Conservation (phyloP, 1,140 invertebrate species). For the Agrypnia vestita region DNA sequence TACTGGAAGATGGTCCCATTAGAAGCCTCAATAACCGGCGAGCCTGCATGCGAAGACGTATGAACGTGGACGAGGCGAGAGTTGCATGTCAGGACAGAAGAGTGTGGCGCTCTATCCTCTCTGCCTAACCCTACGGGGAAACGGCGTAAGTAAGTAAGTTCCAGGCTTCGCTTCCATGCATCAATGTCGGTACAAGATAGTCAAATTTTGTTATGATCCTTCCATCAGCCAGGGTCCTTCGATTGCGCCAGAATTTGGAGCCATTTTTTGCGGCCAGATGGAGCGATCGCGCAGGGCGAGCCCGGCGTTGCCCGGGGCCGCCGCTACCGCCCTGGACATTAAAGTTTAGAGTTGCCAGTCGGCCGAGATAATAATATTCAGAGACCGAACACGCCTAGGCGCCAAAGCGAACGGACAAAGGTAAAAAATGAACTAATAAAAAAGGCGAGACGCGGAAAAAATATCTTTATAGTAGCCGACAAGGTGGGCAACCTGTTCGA, state of each 20-base stretch:
- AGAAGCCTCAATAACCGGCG: too few species aligned
- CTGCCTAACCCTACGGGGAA: too few species aligned
- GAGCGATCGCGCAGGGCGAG: background rate
- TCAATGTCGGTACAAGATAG: too few species aligned
- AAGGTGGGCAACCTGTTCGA: background rate
- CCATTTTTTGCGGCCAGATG: background rate
- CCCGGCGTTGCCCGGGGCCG: background rate
- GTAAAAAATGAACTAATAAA: conserved; percentile 30
- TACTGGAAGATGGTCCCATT: too few species aligned
- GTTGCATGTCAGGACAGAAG: too few species aligned
- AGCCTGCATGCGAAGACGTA: too few species aligned
- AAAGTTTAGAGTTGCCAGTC: conserved; percentile 36
- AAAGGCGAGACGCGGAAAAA: conserved; percentile 36
- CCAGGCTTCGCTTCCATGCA: too few species aligned
- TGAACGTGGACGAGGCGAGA: too few species aligned
- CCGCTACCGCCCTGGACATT: conserved; percentile 22
- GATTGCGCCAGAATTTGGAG: background rate
- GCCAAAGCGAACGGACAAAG: conserved; percentile 50
- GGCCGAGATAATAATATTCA: conserved; percentile 53
- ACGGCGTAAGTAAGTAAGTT: too few species aligned
- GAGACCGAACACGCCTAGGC: conserved; percentile 55
- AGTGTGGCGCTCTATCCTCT: too few species aligned
- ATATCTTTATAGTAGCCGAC: conserved; percentile 28
- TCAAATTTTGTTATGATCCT: too few species aligned
- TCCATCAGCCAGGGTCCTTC: background rate